phyloP scores from a whole-genome alignment of 2,113 vertebrate species.

The Pygoscelis adeliae region DNA sequence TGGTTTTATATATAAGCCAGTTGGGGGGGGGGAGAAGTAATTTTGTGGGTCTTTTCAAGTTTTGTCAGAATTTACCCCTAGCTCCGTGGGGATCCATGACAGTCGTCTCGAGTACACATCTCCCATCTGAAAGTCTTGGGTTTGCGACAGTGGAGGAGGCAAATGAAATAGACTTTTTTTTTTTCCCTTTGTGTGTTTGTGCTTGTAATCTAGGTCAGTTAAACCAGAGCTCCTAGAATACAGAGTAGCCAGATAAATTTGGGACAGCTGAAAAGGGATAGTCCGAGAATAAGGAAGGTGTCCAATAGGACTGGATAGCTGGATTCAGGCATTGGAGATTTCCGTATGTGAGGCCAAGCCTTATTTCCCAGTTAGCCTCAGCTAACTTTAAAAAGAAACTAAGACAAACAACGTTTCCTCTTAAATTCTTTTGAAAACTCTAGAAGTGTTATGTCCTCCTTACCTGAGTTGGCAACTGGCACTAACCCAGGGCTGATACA shows the following conservation, averaged over 20 bases:
- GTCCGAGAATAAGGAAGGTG: neutral
- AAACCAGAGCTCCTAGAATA: neutral
- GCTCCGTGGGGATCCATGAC: neutral
- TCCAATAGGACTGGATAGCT: neutral
- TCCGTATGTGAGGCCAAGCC: neutral
- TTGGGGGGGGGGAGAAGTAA: neutral
- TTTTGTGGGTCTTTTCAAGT: neutral
- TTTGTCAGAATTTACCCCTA: neutral
- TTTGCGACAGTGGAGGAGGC: neutral
- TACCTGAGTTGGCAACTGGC: neutral
- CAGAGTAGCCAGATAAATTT: neutral
- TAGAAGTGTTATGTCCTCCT: neutral
- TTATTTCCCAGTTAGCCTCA: neutral
- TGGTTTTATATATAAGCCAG: neutral
- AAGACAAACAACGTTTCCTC: neutral
- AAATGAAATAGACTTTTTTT: neutral
- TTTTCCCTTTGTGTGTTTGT: neutral
- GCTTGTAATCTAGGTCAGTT: neutral
- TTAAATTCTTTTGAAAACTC: neutral
- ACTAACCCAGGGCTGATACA: neutral
- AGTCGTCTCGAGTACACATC: neutral
- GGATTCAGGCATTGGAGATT: neutral
- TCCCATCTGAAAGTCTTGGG: neutral
- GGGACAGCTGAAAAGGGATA: neutral
- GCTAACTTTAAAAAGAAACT: neutral